Evolutionary conservation across 2,888 invertebrate genomes (phyloP), one percentile per base, ranked within the genome.

Genomic region (Eristalinus sepulchralis): DNA sequence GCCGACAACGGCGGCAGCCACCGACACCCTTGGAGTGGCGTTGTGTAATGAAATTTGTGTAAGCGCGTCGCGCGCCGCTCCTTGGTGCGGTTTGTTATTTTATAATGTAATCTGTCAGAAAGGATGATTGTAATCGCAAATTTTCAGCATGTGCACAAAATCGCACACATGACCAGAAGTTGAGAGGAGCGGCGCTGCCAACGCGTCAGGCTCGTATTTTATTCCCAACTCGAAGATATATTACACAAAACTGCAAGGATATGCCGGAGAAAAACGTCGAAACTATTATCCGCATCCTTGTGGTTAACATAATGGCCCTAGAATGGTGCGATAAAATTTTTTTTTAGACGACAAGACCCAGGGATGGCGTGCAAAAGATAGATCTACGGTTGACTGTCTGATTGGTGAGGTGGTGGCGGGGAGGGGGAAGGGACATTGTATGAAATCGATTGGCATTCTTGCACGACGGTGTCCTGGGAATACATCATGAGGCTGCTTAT

Each of bases 211-310:
- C 73, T 39, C n/a, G 31, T 31, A 81, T 76, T 66, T 22, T 79
- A 80, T 85, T 77, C 72, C 72, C 81, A 64, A 64, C 72, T 77
- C 33, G 63, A 72, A 77, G 77, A 85, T 81, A 82, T 60, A 77
- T 85, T 85, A 85, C 33, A 60, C 27, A 47, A 66, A 66, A 59
- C 27, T 63, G 53, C 22, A 20, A 70, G 63, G 33, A 22, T 20
- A 59, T 27, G 2, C 20, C 27, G 11, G 20, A 33, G n/a, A 66
- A 81, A 81, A 81, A 75, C 71, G 63, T 68, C 81, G 68, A 72
- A 84, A 82, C 85, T 85, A 85, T 85, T 81, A 85, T 85, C 77
- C 85, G 82, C 85, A 85, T 85, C 85, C 85, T 81, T 85, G 85
- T 72, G 85, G 85, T 85, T 85, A 17, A 47, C 77, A 85, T 81